Percentiles rank a stretch among this genome's conserved stretches.
phyloP scores from a whole-genome alignment of 2,888 invertebrate genomes.

The Polyommatus iphigenia region DNA sequence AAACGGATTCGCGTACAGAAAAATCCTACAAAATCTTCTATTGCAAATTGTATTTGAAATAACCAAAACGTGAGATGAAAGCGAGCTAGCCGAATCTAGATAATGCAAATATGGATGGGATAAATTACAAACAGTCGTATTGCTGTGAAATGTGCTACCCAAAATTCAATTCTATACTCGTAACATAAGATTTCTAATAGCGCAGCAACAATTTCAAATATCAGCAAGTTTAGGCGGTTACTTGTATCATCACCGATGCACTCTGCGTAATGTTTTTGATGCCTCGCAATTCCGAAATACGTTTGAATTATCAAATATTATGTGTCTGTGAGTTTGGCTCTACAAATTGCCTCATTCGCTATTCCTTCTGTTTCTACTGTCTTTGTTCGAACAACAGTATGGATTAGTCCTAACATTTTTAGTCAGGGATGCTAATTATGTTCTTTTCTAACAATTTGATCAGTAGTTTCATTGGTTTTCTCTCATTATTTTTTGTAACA shows the following conservation, averaged over 20 bases:
- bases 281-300: constrained; percentile 49
- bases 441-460: background rate
- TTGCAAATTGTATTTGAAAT: constrained; percentile 73
- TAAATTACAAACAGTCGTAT: constrained; percentile 34
- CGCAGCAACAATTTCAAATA: constrained; percentile 30
- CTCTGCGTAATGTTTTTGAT: constrained; percentile 55
- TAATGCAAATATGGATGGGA: constrained; percentile 60
- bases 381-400: background rate
- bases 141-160: constrained; percentile 16
- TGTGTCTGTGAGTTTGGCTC: constrained; percentile 18
- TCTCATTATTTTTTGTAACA: no score
- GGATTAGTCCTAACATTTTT: background rate
- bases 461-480: no score
- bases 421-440: background rate
- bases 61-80: constrained; percentile 68
- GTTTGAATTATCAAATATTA: constrained; percentile 56
- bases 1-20: constrained; percentile 46
- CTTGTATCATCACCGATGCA: constrained; percentile 43
- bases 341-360: background rate
- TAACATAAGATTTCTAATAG: background rate
- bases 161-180: constrained; percentile 28
- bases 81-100: constrained; percentile 65
- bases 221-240: constrained; percentile 39
- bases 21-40: constrained; percentile 62
- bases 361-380: background rate